phyloP scores from a whole-genome alignment of 2,113 vertebrate species.

The Geococcyx californianus region DNA sequence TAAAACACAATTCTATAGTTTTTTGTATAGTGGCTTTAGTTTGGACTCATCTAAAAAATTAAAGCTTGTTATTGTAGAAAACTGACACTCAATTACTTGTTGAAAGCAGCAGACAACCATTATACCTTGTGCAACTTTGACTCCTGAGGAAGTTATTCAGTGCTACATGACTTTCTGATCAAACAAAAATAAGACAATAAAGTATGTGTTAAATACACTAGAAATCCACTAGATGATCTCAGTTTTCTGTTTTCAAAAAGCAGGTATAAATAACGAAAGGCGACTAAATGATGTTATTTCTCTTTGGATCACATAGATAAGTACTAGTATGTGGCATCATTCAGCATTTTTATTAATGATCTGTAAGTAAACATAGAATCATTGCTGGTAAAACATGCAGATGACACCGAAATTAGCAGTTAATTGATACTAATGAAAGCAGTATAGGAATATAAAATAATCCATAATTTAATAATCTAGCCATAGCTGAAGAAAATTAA shows the following conservation, averaged over 20 bases:
- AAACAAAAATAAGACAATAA: not conserved
- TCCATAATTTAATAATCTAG: not conserved
- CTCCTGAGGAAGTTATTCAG: not conserved
- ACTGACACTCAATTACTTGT: not conserved
- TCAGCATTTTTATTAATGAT: not conserved
- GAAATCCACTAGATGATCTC: not conserved
- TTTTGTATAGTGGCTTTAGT: not conserved
- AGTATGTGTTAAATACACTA: not conserved
- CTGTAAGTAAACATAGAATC: not conserved
- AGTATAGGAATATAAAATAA: not conserved
- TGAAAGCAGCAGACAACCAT: not conserved
- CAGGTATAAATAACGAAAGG: not conserved
- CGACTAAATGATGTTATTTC: not conserved
- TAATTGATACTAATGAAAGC: not conserved
- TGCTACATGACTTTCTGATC: not conserved
- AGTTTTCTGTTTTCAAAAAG: not conserved
- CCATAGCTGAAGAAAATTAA: not conserved
- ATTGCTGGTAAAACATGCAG: not conserved
- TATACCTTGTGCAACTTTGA: not conserved
- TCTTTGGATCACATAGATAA: not conserved
- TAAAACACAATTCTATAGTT: not conserved
- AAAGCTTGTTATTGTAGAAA: not conserved
- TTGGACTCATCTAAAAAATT: not conserved
- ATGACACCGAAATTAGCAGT: not conserved
- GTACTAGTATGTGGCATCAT: not conserved